Evolutionary conservation across 1,140 invertebrate genomes (phyloP).

Genomic region (Hyles vespertilio): DNA sequence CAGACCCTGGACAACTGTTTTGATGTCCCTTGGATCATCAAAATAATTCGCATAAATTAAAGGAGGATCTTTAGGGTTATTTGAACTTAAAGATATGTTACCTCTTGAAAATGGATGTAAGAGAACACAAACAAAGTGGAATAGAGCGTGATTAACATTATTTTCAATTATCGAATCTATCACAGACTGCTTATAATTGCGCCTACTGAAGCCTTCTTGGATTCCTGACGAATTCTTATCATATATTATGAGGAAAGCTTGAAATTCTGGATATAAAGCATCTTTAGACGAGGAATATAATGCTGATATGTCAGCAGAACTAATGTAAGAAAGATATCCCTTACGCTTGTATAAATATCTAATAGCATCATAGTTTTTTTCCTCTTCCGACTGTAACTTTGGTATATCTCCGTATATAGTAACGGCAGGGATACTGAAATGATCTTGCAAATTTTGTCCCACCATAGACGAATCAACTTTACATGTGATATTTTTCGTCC

Average conservation of each 20-base stretch:
- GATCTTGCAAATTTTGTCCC: conserved; percentile 83
- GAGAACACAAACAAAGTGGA: conserved; percentile 53
- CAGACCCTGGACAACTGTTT: conserved; percentile 78
- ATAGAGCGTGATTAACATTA: conserved; percentile 55
- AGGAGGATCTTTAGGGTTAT: conserved; percentile 77
- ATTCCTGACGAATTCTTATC: conserved; percentile 4
- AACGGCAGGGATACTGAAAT: conserved; percentile 45
- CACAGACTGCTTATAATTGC: conserved; percentile 41
- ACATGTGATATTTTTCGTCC: conserved; percentile 64
- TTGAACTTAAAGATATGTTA: conserved; percentile 56
- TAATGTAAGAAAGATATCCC: conserved; percentile 39
- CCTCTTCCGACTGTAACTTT: conserved; percentile 10
- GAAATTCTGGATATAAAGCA: conserved; percentile 46
- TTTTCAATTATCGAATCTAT: conserved; percentile 49
- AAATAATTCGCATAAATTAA: conserved; percentile 89
- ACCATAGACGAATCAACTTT: conserved; percentile 79
- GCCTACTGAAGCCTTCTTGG: conserved; percentile 23
- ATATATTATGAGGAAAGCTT: neutral
- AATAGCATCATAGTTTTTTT: conserved; percentile 30
- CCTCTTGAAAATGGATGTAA: conserved; percentile 74
- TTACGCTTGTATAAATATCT: conserved; percentile 49
- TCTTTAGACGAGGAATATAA: conserved; percentile 40
- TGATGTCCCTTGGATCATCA: conserved; percentile 81
- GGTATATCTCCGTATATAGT: conserved; percentile 39
- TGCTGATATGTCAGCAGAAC: conserved; percentile 35